These are phyloP conservation scores for Diarsia dahlii DNA, from an alignment of 2,888 invertebrate species.

Conservation along the genomic window DNA sequence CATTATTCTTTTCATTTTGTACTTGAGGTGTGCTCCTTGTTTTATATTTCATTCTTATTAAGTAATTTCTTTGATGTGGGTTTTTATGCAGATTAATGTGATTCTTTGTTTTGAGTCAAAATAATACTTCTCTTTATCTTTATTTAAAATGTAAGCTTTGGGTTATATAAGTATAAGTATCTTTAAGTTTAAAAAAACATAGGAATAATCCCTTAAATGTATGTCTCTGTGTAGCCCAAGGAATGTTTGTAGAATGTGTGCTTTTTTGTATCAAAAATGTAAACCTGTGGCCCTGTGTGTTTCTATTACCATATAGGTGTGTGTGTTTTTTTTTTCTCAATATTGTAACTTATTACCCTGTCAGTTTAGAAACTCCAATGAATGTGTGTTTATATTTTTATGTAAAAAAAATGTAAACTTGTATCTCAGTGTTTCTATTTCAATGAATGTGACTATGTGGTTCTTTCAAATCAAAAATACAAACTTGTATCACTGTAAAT, in stretches of 20 bases:
- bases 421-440: no score
- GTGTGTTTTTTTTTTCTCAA: not conserved
- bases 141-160: not conserved
- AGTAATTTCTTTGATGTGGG: not conserved
- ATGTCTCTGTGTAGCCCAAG: not conserved
- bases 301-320: not conserved
- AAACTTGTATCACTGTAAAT: not conserved
- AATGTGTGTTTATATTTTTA: no score
- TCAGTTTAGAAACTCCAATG: no score
- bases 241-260: not conserved
- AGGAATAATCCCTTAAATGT: no score
- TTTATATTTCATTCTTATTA: not conserved
- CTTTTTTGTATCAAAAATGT: not conserved
- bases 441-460: no score
- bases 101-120: not conserved
- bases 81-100: not conserved
- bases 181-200: not conserved
- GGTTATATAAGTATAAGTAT: not conserved
- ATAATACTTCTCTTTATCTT: no score
- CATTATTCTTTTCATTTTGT: constrained; percentile 1
- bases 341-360: no score
- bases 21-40: not conserved
- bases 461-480: not conserved
- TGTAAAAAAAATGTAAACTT: no score
- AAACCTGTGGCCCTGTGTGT: not conserved